Percentiles rank a stretch among this genome's conserved stretches.
Evolutionary conservation across 2,888 invertebrate species (phyloP).

Genomic region (Lasioglossum marginatum): DNA sequence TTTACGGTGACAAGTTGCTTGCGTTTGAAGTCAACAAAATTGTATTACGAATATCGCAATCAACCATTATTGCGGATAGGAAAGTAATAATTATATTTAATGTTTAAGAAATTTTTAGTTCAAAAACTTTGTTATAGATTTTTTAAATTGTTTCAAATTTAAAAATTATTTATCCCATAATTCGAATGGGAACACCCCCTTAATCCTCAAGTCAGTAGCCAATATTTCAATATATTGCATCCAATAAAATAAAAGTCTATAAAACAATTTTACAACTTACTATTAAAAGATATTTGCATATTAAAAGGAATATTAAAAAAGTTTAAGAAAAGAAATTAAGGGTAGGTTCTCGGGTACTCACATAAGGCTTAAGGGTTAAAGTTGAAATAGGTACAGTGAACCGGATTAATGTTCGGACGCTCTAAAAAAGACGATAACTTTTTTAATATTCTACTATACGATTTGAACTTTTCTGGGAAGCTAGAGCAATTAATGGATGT

Average conservation of each 20-base stretch:
- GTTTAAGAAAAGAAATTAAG: not conserved
- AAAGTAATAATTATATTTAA: not conserved
- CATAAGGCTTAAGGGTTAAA: not conserved
- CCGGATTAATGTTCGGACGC: no score
- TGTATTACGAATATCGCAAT: not conserved
- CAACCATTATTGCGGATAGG: not conserved
- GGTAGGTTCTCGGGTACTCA: not conserved
- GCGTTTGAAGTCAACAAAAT: not conserved
- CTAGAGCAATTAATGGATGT: no score
- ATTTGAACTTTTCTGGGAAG: no score
- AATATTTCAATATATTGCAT: not conserved
- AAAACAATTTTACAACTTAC: not conserved
- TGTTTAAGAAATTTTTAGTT: not conserved
- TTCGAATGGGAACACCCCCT: not conserved
- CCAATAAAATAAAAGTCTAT: not conserved
- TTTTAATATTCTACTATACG: no score
- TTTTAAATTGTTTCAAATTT: not conserved
- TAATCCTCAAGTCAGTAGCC: not conserved
- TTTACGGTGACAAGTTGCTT: not conserved
- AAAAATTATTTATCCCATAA: not conserved
- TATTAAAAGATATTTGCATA: not conserved
- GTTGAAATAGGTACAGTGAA: not conserved
- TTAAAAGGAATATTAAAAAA: not conserved
- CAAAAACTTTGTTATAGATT: not conserved
- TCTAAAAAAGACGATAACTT: no score